A percentile compares a stretch with the other conserved stretches of the same genome.
These are phyloP conservation scores for Rhinopomastus cyanomelas DNA, from an alignment of 2,113 vertebrate species.

Conservation along the genomic window DNA sequence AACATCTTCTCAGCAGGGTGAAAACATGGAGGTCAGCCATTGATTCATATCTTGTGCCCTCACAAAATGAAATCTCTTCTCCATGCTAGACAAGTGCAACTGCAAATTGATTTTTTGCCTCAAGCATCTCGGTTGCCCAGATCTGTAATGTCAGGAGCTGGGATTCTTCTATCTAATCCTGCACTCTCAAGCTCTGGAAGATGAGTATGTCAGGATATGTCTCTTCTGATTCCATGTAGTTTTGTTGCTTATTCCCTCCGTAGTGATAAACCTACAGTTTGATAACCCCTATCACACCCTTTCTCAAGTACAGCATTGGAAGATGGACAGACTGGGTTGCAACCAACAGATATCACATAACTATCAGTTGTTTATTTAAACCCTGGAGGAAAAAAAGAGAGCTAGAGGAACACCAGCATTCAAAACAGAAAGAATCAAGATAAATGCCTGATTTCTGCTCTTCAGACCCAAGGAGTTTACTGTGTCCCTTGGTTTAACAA, in stretches of 20 bases:
- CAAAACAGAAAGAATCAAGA: not conserved
- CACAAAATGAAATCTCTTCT: not conserved
- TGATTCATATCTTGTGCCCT: not conserved
- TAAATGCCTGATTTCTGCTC: not conserved
- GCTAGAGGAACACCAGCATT: not conserved
- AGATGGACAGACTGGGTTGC: not conserved
- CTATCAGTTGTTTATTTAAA: not conserved
- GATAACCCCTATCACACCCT: not conserved
- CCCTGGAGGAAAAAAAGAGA: not conserved
- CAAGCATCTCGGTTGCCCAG: not conserved
- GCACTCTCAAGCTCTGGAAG: not conserved
- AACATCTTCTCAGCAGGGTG: not conserved
- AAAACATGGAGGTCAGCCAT: not conserved
- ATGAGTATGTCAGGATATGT: slow-evolving; percentile 18
- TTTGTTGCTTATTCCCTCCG: not conserved
- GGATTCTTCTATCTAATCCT: not conserved
- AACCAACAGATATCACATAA: not conserved
- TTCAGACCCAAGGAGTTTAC: not conserved
- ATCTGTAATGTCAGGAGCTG: not conserved
- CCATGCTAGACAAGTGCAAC: not conserved
- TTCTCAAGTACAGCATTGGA: not conserved
- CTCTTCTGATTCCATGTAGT: not conserved
- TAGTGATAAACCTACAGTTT: not conserved
- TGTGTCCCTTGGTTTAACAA: not conserved
- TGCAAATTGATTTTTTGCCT: not conserved